Conservation (phyloP, 2,113 vertebrate species). For the Sander lucioperca region DNA sequence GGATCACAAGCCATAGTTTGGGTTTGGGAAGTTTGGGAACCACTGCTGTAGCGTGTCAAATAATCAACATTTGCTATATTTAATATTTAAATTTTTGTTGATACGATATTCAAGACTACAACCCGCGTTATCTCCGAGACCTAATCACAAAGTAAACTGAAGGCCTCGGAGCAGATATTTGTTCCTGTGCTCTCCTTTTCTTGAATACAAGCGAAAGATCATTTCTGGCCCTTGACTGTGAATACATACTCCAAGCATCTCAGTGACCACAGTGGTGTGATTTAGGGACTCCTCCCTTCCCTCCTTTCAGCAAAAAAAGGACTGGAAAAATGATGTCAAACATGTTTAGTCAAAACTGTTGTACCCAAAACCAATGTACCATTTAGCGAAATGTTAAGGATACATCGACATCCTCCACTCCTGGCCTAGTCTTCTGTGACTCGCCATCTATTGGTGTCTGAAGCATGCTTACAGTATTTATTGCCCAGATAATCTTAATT, state of each 20-base stretch:
- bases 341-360: conserved; percentile 22
- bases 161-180: conserved; percentile 1
- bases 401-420: not conserved
- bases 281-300: conserved; percentile 57
- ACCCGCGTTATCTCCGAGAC: not conserved
- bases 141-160: not conserved
- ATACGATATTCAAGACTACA: not conserved
- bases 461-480: not conserved
- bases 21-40: no score
- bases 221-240: conserved; percentile 38
- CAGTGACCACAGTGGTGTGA: conserved; percentile 57
- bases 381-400: conserved; percentile 12
- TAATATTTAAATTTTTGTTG: not conserved
- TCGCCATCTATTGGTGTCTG: not conserved
- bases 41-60: no score
- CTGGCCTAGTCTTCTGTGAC: not conserved
- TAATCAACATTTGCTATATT: not conserved
- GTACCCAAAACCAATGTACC: conserved; percentile 21
- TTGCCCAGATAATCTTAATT: not conserved
- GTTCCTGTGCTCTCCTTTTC: not conserved
- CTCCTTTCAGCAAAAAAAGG: conserved; percentile 39
- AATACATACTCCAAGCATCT: conserved; percentile 46
- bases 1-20: no score
- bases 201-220: conserved; percentile 21
- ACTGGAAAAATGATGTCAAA: conserved; percentile 54